These are phyloP conservation scores for Erythrocercus mccallii DNA, from an alignment of 2,113 vertebrate species.

Conservation along the genomic window DNA sequence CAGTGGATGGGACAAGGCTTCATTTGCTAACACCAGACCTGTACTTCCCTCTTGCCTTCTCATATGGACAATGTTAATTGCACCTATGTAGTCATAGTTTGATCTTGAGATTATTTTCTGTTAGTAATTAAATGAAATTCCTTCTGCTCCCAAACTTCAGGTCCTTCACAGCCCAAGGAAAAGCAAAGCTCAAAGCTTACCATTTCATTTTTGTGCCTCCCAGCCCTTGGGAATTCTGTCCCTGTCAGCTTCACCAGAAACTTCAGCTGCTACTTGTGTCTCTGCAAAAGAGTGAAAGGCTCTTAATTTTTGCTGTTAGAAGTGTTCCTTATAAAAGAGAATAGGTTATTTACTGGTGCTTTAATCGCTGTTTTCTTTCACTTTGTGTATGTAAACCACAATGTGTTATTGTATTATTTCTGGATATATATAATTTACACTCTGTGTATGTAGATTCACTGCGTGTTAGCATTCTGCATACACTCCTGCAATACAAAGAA, in stretches of 20 bases:
- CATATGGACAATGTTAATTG: not conserved
- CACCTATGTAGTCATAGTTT: accelerated
- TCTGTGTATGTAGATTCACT: not conserved
- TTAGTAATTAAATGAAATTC: not conserved
- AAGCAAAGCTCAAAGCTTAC: not conserved
- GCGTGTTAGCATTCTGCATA: not conserved
- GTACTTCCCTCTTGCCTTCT: not conserved
- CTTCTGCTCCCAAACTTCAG: not conserved
- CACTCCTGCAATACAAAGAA: too few relatives aligned
- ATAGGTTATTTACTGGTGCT: not conserved
- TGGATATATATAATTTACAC: accelerated
- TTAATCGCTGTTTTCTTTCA: not conserved
- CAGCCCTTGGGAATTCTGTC: not conserved
- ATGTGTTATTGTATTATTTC: not conserved
- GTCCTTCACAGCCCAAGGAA: not conserved
- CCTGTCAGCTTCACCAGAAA: accelerated
- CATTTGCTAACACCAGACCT: not conserved
- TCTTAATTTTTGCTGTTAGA: not conserved
- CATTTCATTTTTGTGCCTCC: constrained; percentile 28
- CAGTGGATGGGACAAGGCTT: not conserved
- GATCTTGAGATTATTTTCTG: not conserved
- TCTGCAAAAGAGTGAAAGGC: not conserved
- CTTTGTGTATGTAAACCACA: not conserved
- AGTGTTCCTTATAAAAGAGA: not conserved
- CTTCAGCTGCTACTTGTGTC: not conserved